phyloP scores from a whole-genome alignment of 2,888 invertebrate species.

The Agonopterix heracliana region DNA sequence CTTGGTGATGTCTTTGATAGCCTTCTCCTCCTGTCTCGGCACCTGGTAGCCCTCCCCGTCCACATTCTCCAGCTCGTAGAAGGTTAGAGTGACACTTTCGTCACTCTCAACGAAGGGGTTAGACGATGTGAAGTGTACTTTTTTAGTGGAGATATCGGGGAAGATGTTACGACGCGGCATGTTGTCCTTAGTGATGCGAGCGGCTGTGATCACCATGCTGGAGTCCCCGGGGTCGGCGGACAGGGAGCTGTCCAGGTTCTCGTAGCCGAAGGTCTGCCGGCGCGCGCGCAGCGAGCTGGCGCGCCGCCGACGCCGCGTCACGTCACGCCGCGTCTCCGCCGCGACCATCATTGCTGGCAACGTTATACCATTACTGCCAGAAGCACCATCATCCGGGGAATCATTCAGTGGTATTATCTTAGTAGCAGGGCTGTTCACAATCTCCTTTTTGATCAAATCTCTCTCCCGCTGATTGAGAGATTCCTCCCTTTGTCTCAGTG shows the following conservation, averaged over 20 bases:
- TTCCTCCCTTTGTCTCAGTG: slow-evolving; percentile 69
- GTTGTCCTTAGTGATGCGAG: slow-evolving; percentile 61
- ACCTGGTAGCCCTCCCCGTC: slow-evolving; percentile 40
- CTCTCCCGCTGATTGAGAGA: slow-evolving; percentile 69
- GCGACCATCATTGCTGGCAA: slow-evolving; percentile 51
- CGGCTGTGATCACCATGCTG: slow-evolving; percentile 72
- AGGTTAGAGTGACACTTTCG: slow-evolving; percentile 67
- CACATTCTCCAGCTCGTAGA: slow-evolving; percentile 60
- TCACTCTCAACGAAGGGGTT: slow-evolving; percentile 71
- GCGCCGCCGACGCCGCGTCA: slow-evolving; percentile 39
- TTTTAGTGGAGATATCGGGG: slow-evolving; percentile 52
- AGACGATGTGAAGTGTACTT: slow-evolving; percentile 62
- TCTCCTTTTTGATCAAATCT: slow-evolving; percentile 61
- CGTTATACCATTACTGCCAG: slow-evolving; percentile 57
- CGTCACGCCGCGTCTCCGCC: slow-evolving; percentile 23
- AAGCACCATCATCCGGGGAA: slow-evolving; percentile 22
- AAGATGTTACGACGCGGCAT: slow-evolving; percentile 65
- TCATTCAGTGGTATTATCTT: slow-evolving; percentile 42
- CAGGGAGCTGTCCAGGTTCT: slow-evolving; percentile 76
- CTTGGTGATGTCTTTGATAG: slow-evolving; percentile 50
- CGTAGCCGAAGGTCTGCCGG: slow-evolving; percentile 59
- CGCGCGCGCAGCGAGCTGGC: slow-evolving; percentile 39
- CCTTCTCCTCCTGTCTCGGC: slow-evolving; percentile 26
- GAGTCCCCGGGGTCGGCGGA: slow-evolving; percentile 76
- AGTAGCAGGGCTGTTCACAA: slow-evolving; percentile 51